Percentiles rank a stretch among this genome's conserved stretches.
Evolutionary conservation across 2,888 invertebrate genomes (phyloP).

Genomic region (Heliconius erato): DNA sequence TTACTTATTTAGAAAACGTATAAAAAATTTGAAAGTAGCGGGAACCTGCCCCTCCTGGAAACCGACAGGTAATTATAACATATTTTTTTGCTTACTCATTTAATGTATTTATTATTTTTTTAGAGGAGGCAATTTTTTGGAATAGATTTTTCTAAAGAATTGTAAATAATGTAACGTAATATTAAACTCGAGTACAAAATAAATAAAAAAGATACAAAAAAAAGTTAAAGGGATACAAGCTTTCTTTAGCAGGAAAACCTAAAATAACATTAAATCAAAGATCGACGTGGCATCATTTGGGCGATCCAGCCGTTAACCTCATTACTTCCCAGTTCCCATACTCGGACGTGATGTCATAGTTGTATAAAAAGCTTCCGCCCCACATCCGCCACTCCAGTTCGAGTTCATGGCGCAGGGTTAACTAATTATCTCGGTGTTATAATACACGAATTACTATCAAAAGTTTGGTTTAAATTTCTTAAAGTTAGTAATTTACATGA

Average conservation of each 20-base stretch:
- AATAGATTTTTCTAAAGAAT: too few species aligned
- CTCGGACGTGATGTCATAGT: conserved; percentile 36
- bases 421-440: conserved; percentile 17
- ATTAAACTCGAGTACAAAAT: too few species aligned
- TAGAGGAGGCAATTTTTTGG: too few species aligned
- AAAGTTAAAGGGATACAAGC: neutral
- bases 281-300: conserved; percentile 23
- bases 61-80: too few species aligned
- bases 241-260: neutral
- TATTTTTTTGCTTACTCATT: too few species aligned
- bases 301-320: conserved; percentile 32
- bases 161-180: too few species aligned
- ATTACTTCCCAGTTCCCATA: conserved; percentile 29
- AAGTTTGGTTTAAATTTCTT: neutral
- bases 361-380: conserved; percentile 54
- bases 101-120: too few species aligned
- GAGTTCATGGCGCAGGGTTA: conserved; percentile 80
- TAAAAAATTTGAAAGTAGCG: too few species aligned
- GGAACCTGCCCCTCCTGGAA: too few species aligned
- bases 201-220: too few species aligned
- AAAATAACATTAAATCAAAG: conserved; percentile 12
- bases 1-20: too few species aligned
- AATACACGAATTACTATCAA: neutral
- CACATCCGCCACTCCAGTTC: conserved; percentile 64
- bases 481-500: too few species aligned